A percentile compares a stretch with the other conserved stretches of the same genome.
These are phyloP conservation scores for Mythimna vitellina DNA, from an alignment of 2,888 invertebrate species.

Conservation along the genomic window DNA sequence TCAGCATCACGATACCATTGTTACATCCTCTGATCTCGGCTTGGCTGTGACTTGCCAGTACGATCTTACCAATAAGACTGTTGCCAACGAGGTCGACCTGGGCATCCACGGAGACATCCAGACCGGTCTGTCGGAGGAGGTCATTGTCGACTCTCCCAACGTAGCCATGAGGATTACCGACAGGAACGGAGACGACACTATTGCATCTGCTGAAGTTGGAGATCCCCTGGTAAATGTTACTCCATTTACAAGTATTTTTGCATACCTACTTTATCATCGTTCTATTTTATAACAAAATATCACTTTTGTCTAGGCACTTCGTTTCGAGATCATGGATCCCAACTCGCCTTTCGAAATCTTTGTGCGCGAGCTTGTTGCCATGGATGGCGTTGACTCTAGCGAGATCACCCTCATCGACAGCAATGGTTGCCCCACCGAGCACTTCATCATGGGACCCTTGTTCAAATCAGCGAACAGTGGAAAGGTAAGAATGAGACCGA, in stretches of 20 bases:
- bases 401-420: conserved; percentile 98
- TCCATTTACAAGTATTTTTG: conserved; percentile 7
- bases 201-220: conserved; percentile 97
- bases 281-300: conserved; percentile 20
- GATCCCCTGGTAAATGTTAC: conserved; percentile 93
- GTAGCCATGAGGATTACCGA: conserved; percentile 98
- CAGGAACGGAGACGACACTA: conserved; percentile 95
- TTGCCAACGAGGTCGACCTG: conserved; percentile 97
- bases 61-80: conserved; percentile 98
- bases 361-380: conserved; percentile 97
- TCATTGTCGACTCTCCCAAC: conserved; percentile 98
- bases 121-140: conserved; percentile 96
- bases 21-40: conserved; percentile 98
- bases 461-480: conserved; percentile 95
- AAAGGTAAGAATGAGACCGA: conserved; percentile 90
- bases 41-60: conserved; percentile 98
- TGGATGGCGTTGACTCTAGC: conserved; percentile 98
- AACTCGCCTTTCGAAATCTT: conserved; percentile 99
- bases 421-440: conserved; percentile 97
- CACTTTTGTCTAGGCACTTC: conserved; percentile 92
- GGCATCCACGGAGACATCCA: conserved; percentile 97
- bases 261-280: not conserved
- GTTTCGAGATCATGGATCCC: conserved; percentile 97
- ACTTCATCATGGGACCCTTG: conserved; percentile 98
- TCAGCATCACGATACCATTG: conserved; percentile 98